Evolutionary conservation across 2,113 vertebrate species (phyloP), one percentile per base, ranked within the genome.

Genomic region (Melospiza melodia): DNA sequence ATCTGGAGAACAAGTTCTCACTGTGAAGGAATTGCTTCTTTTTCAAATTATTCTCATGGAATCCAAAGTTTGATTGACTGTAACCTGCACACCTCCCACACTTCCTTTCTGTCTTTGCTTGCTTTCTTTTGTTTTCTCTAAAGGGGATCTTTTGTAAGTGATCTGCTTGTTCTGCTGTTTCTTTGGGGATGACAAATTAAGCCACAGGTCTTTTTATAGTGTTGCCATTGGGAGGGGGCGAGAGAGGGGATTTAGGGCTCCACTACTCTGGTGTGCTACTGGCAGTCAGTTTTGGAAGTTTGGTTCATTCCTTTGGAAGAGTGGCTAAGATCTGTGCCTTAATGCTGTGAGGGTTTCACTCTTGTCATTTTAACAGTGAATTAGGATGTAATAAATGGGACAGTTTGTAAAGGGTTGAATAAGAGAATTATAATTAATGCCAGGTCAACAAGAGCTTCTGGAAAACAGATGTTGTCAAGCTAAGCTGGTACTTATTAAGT

Each of bases 121-220:
- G 59, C 43, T 80, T 92, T 88, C 46, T 79, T 76, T 93, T 85
- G 49, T 75, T 76, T 66, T 49, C 39, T 90, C 68, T 77, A 12
- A 63, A 58, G 30, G 27, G 20, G 27, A 63, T 90, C 72, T 90
- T 93, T 93, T 84, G 72, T 89, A 93, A 80, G 61, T 55, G 48
- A 66, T 93, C 65, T 81, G 76, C 93, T 97, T 95, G 48, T 95
- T 96, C 83, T 87, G 37, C 63, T 93, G 15, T 87, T 91, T 95
- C 82, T 94, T 84, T 86, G 19, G 58, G 75, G 25, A 63, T 67
- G 61, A 86, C 61, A 94, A 86, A 88, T 93, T 90, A 84, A 90
- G 41, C 75, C 41, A 12, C 44, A 37, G 39, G 31, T 93, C 24
- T 49, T 69, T 66, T 94, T 84, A 90, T 92, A 44, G 65, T 71